Percentiles rank a stretch among this genome's conserved stretches.
phyloP scores from a whole-genome alignment of 2,113 vertebrate genomes.

The Tichodroma muraria region DNA sequence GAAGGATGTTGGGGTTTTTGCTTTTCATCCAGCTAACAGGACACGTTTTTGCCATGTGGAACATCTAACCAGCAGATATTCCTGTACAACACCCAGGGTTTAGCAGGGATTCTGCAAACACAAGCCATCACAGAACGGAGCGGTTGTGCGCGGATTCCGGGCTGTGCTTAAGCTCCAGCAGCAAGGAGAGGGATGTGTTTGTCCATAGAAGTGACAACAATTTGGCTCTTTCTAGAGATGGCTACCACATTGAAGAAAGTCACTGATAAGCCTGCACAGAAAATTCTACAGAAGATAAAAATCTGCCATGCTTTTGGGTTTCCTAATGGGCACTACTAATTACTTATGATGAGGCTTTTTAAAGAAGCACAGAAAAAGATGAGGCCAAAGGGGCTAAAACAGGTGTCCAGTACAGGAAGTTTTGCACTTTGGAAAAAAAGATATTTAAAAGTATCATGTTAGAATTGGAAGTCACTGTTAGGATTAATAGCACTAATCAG shows the following conservation, averaged over 20 bases:
- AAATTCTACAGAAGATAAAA: slow-evolving; percentile 1
- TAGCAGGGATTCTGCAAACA: not conserved
- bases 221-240: not conserved
- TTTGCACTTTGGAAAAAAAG: slow-evolving; percentile 26
- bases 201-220: not conserved
- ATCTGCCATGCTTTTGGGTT: not conserved
- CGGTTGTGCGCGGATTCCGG: not conserved
- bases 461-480: slow-evolving; percentile 47
- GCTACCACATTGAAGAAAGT: not conserved
- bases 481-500: slow-evolving; percentile 60
- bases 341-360: not conserved
- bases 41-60: not conserved
- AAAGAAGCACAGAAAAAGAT: slow-evolving; percentile 33
- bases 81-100: not conserved
- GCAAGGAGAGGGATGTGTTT: not conserved
- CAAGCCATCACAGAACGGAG: not conserved
- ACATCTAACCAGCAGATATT: not conserved
- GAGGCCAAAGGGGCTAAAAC: slow-evolving; percentile 17
- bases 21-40: slow-evolving; percentile 19
- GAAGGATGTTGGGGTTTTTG: not conserved
- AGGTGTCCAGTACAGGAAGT: slow-evolving; percentile 43
- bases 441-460: slow-evolving; percentile 9
- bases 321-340: not conserved
- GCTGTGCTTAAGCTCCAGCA: not conserved
- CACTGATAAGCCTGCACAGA: not conserved